A percentile compares a stretch with the other conserved stretches of the same genome.
phyloP scores from a whole-genome alignment of 1,140 invertebrate species.

The Leptinotarsa texana region DNA sequence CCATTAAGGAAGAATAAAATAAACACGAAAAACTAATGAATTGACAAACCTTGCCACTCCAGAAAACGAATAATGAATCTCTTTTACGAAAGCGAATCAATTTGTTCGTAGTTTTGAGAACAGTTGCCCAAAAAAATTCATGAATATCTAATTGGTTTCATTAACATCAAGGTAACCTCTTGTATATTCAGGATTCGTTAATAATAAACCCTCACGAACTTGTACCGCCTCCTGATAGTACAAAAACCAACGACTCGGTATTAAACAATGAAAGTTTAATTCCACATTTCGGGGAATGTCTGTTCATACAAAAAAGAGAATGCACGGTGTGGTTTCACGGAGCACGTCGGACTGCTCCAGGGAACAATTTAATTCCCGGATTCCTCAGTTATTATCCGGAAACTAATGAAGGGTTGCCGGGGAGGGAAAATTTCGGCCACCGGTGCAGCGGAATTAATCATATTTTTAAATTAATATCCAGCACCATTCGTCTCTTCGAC shows the following conservation, averaged over 20 bases:
- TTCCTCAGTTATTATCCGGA: conserved; percentile 3
- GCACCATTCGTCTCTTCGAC: not conserved
- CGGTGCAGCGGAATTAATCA: not conserved
- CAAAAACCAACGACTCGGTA: not conserved
- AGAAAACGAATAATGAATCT: too few relatives aligned
- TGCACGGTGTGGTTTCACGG: not conserved
- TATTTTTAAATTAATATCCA: not conserved
- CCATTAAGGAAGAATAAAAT: too few relatives aligned
- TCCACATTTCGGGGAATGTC: not conserved
- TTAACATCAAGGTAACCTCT: not conserved
- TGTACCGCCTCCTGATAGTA: not conserved
- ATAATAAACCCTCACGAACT: not conserved
- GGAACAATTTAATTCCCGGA: conserved; percentile 2
- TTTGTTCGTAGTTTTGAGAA: too few relatives aligned
- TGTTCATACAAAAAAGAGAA: not conserved
- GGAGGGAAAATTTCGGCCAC: not conserved
- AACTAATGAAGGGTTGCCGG: not conserved
- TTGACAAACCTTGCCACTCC: too few relatives aligned
- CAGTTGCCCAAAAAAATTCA: not conserved
- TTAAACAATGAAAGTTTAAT: conserved; percentile 5
- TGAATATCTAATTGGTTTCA: not conserved
- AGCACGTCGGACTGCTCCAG: not conserved
- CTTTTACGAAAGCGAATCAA: too few relatives aligned
- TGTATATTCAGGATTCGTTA: not conserved
- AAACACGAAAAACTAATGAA: too few relatives aligned